Conservation (phyloP, 2,797 vertebrate genomes). For the Furcifer pardalis region DNA sequence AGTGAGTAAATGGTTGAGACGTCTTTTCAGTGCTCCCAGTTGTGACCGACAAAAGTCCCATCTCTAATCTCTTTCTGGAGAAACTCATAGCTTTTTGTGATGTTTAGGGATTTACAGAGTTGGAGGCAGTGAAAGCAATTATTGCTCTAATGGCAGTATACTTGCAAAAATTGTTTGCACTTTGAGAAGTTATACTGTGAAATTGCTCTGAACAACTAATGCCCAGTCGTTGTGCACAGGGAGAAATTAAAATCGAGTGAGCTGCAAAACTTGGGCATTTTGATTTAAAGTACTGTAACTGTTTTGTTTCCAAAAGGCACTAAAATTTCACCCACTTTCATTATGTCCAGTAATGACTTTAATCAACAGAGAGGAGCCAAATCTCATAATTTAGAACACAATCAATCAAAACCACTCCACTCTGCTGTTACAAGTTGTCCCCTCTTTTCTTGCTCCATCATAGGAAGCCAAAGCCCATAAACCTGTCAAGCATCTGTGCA, state of each 20-base stretch:
- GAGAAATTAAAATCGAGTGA: constrained; percentile 24
- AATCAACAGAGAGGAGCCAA: neutral
- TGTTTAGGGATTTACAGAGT: constrained; percentile 62
- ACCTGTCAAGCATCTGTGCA: neutral
- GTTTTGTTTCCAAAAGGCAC: constrained; percentile 44
- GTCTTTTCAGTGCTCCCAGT: constrained; percentile 36
- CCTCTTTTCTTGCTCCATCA: neutral
- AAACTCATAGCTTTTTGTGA: constrained; percentile 51
- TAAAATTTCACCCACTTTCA: neutral
- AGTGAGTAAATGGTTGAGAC: constrained; percentile 45
- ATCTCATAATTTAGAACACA: neutral
- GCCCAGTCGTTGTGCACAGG: constrained; percentile 37
- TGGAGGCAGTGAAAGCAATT: constrained; percentile 57
- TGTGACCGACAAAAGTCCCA: constrained; percentile 56
- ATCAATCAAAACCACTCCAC: neutral
- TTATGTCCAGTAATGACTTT: neutral
- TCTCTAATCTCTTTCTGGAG: constrained; percentile 54
- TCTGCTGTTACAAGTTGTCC: neutral
- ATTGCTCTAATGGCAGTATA: constrained; percentile 59
- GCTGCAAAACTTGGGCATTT: constrained; percentile 35
- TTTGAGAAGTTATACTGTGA: constrained; percentile 55
- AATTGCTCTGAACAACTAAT: constrained; percentile 34
- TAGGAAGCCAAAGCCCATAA: neutral
- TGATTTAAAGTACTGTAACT: constrained; percentile 10
- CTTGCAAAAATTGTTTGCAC: constrained; percentile 64